phyloP scores from a whole-genome alignment of 1,140 invertebrate genomes.

The Calycopis cecrops region DNA sequence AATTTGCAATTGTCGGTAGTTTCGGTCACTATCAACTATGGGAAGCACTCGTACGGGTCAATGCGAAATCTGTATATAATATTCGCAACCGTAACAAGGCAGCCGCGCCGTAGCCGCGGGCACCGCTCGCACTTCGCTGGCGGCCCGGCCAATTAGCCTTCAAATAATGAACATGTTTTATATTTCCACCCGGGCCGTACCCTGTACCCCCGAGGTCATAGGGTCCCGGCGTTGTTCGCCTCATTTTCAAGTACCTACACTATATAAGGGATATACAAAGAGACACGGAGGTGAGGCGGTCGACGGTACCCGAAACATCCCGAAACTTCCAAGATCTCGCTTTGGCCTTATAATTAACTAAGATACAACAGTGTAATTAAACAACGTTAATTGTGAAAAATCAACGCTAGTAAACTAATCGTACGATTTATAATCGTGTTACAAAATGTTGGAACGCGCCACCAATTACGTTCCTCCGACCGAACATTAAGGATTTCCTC shows the following conservation, averaged over 20 bases:
- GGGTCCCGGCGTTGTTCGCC: conserved; percentile 38
- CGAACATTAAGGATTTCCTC: conserved; percentile 53
- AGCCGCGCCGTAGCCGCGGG: neutral
- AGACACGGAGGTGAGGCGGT: conserved; percentile 29
- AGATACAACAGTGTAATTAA: too few relatives aligned
- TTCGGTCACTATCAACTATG: too few relatives aligned
- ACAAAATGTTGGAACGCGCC: conserved; percentile 7
- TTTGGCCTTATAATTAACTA: too few relatives aligned
- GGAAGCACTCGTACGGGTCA: too few relatives aligned
- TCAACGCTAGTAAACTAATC: too few relatives aligned
- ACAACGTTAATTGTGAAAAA: too few relatives aligned
- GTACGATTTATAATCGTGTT: too few relatives aligned
- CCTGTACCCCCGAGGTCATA: conserved; percentile 65
- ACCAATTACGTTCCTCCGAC: conserved; percentile 40
- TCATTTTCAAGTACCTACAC: conserved; percentile 47
- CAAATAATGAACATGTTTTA: conserved; percentile 76
- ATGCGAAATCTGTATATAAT: too few relatives aligned
- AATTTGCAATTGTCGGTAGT: too few relatives aligned
- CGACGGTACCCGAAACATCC: too few relatives aligned
- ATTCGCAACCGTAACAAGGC: too few relatives aligned
- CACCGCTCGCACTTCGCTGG: conserved; percentile 48
- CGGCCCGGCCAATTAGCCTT: conserved; percentile 73
- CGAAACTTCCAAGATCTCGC: too few relatives aligned
- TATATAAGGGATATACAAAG: conserved; percentile 50
- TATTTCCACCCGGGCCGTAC: conserved; percentile 67